Percentiles rank a stretch among this genome's conserved stretches.
Conservation (phyloP, 2,113 vertebrate genomes). For the Alces alces region DNA sequence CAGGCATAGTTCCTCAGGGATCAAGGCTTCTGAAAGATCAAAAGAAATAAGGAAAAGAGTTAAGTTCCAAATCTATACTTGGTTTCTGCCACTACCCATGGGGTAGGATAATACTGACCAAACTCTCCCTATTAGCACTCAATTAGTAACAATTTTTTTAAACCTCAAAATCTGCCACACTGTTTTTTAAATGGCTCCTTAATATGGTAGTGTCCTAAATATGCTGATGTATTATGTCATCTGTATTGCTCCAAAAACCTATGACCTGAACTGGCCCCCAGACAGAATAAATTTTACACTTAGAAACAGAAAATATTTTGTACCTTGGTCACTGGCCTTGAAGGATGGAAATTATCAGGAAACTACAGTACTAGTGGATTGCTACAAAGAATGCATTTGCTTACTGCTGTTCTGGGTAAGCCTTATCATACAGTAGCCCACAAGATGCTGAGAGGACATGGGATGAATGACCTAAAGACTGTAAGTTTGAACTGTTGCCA, state of each 20-base stretch:
- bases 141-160: background rate
- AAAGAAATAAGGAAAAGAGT: background rate
- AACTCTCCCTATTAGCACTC: background rate
- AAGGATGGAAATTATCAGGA: conserved; percentile 51
- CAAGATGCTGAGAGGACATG: conserved; percentile 57
- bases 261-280: background rate
- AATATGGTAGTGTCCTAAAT: background rate
- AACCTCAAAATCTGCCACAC: background rate
- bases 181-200: background rate
- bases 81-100: background rate
- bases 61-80: background rate
- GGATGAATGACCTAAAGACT: conserved; percentile 53
- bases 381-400: conserved; percentile 42
- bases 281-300: background rate
- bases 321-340: background rate
- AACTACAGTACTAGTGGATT: conserved; percentile 53
- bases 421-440: background rate
- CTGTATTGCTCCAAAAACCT: background rate
- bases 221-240: background rate
- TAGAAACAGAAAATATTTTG: background rate
- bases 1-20: background rate
- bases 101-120: background rate
- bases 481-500: background rate
- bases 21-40: background rate
- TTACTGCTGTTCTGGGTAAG: conserved; percentile 39